A percentile compares a stretch with the other conserved stretches of the same genome.
phyloP scores from a whole-genome alignment of 2,888 invertebrate genomes.

The Gnatocerus cornutus region DNA sequence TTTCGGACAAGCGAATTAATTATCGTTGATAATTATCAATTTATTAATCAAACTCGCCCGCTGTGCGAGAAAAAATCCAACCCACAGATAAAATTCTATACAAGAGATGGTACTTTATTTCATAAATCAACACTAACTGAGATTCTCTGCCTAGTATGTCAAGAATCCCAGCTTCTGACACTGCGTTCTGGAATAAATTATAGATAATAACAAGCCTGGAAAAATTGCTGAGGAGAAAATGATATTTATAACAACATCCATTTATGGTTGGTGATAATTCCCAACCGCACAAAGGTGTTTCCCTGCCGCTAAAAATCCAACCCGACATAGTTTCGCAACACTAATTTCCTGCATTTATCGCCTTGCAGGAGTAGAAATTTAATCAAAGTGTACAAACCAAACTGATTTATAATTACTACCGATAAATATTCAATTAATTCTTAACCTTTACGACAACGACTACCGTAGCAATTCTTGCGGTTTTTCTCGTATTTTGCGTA shows the following conservation, averaged over 20 bases:
- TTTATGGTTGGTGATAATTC: slow-evolving; percentile 30
- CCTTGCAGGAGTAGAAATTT: slow-evolving; percentile 8
- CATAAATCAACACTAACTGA: slow-evolving; percentile 49
- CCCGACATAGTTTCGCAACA: slow-evolving; percentile 32
- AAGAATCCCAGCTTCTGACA: slow-evolving; percentile 49
- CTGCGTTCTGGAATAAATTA: slow-evolving; percentile 45
- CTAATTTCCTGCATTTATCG: slow-evolving; percentile 22
- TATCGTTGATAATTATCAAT: slow-evolving; percentile 46
- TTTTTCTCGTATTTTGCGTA: slow-evolving; percentile 42
- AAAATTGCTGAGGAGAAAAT: slow-evolving; percentile 40
- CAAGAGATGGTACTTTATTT: slow-evolving; percentile 47
- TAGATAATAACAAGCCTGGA: slow-evolving; percentile 45
- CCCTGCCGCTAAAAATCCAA: slow-evolving; percentile 27
- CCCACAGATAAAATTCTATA: slow-evolving; percentile 17
- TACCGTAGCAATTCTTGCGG: slow-evolving; percentile 37
- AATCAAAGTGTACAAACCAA: slow-evolving; percentile 21
- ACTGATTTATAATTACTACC: slow-evolving; percentile 30
- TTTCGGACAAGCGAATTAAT: slow-evolving; percentile 46
- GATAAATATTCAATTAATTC: slow-evolving; percentile 44
- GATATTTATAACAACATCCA: slow-evolving; percentile 47
- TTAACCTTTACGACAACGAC: slow-evolving; percentile 35
- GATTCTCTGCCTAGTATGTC: slow-evolving; percentile 46
- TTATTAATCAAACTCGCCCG: slow-evolving; percentile 46
- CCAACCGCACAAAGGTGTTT: slow-evolving; percentile 19
- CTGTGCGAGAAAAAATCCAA: slow-evolving; percentile 30